A percentile compares a stretch with the other conserved stretches of the same genome.
Evolutionary conservation across 1,140 invertebrate genomes (phyloP).

Genomic region (Andricus grossulariae): DNA sequence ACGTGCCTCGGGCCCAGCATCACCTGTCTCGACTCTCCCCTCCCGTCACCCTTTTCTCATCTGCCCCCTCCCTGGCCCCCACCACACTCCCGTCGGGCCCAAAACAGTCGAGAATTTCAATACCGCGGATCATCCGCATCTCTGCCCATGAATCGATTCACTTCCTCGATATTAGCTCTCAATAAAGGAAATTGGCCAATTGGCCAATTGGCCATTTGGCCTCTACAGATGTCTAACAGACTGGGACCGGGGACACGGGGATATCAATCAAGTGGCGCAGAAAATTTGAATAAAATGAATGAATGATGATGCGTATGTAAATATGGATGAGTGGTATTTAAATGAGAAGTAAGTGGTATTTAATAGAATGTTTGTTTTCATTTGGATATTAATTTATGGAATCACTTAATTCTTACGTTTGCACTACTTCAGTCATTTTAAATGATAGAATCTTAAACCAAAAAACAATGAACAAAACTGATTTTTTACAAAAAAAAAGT

Average conservation of each 20-base stretch:
- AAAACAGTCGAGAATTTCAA: slow-evolving; percentile 56
- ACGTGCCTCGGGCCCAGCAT: slow-evolving; percentile 68
- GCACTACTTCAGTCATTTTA: too few relatives aligned
- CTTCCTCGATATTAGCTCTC: slow-evolving; percentile 23
- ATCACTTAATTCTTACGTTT: too few relatives aligned
- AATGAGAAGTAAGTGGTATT: slow-evolving; percentile 23
- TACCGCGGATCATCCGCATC: slow-evolving; percentile 42
- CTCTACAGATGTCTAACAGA: background rate
- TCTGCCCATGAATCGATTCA: slow-evolving; percentile 26
- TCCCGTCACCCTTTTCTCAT: slow-evolving; percentile 45
- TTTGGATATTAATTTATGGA: slow-evolving; percentile 1
- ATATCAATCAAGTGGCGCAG: slow-evolving; percentile 17
- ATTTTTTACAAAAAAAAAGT: too few relatives aligned
- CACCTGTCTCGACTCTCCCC: slow-evolving; percentile 70
- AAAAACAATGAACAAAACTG: background rate
- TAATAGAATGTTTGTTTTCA: slow-evolving; percentile 29
- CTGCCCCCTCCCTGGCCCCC: slow-evolving; percentile 34
- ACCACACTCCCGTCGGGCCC: slow-evolving; percentile 41
- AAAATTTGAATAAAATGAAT: slow-evolving; percentile 29
- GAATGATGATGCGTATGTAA: slow-evolving; percentile 24
- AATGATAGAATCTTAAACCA: background rate
- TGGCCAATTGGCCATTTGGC: too few relatives aligned
- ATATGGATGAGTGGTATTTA: slow-evolving; percentile 11
- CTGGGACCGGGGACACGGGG: background rate
- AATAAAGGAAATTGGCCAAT: slow-evolving; percentile 6